phyloP scores from a whole-genome alignment of 2,888 invertebrate species.

The Automeris io region DNA sequence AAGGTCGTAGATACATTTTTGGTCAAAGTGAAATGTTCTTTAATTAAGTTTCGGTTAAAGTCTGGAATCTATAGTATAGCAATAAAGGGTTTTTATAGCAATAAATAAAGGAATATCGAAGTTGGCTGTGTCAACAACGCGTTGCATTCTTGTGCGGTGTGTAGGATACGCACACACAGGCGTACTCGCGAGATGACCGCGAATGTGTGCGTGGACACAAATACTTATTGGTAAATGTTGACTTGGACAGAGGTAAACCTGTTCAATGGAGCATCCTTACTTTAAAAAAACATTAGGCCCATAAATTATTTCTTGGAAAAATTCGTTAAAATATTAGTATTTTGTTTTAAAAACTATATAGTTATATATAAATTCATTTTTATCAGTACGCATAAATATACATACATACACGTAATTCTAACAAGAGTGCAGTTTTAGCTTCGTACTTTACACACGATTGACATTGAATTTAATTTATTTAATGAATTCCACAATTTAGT shows the following conservation, averaged over 20 bases:
- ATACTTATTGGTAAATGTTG: slow-evolving; percentile 74
- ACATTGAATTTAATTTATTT: too few relatives aligned
- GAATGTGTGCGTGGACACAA: slow-evolving; percentile 57
- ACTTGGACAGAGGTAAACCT: slow-evolving; percentile 45
- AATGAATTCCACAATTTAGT: too few relatives aligned
- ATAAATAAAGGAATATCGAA: slow-evolving; percentile 77
- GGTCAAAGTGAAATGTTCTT: slow-evolving; percentile 16
- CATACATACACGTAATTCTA: too few relatives aligned
- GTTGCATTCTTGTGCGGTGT: slow-evolving; percentile 74
- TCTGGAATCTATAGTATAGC: slow-evolving; percentile 14
- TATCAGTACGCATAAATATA: too few relatives aligned
- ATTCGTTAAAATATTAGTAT: too few relatives aligned
- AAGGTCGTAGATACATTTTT: slow-evolving; percentile 29
- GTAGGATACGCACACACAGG: slow-evolving; percentile 48
- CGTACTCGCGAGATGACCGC: slow-evolving; percentile 14
- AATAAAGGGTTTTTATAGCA: slow-evolving; percentile 70
- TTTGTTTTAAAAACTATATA: too few relatives aligned
- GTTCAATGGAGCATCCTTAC: slow-evolving; percentile 19
- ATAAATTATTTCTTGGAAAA: not conserved
- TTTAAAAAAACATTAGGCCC: not conserved
- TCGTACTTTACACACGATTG: too few relatives aligned
- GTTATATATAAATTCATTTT: too few relatives aligned
- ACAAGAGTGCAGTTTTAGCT: too few relatives aligned
- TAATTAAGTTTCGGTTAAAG: slow-evolving; percentile 18
- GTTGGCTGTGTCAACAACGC: slow-evolving; percentile 76